Percentiles rank a stretch among this genome's conserved stretches.
phyloP scores from a whole-genome alignment of 2,888 invertebrate genomes.

The Megalurothrips usitatus region DNA sequence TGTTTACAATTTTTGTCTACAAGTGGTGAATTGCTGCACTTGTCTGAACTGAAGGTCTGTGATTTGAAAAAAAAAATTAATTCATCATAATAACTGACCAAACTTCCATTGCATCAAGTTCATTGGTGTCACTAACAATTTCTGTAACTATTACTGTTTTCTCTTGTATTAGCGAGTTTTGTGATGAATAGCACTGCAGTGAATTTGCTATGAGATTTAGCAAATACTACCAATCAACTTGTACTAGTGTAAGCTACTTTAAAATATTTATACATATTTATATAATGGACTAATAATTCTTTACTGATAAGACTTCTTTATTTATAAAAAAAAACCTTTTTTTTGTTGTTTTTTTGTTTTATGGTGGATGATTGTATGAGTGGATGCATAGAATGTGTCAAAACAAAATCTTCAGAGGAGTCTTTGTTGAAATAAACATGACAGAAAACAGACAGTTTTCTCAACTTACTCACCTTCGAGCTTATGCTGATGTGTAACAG shows the following conservation, averaged over 20 bases:
- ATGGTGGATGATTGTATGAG: not conserved
- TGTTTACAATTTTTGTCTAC: not conserved
- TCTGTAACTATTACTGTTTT: not conserved
- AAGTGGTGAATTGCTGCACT: not conserved
- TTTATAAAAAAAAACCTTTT: not conserved
- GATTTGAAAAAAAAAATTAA: not conserved
- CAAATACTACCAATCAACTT: constrained; percentile 16
- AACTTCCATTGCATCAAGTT: not conserved
- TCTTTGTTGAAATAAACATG: constrained; percentile 11
- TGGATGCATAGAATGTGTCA: constrained; percentile 7
- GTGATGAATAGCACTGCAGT: not conserved
- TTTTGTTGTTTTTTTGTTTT: too few relatives aligned
- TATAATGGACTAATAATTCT: not conserved
- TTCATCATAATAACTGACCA: not conserved
- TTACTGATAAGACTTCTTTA: not conserved
- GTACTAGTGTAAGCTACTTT: constrained; percentile 20
- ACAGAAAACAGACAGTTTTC: not conserved
- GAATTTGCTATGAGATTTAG: not conserved
- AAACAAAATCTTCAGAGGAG: not conserved
- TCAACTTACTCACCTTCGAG: too few relatives aligned
- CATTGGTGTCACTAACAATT: not conserved
- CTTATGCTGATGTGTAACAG: too few relatives aligned
- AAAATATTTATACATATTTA: constrained; percentile 36
- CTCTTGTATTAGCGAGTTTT: not conserved
- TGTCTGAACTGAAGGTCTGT: not conserved